Evolutionary conservation across 2,888 invertebrate genomes (phyloP), one percentile per base, ranked within the genome.

Genomic region (Conus canariensis): DNA sequence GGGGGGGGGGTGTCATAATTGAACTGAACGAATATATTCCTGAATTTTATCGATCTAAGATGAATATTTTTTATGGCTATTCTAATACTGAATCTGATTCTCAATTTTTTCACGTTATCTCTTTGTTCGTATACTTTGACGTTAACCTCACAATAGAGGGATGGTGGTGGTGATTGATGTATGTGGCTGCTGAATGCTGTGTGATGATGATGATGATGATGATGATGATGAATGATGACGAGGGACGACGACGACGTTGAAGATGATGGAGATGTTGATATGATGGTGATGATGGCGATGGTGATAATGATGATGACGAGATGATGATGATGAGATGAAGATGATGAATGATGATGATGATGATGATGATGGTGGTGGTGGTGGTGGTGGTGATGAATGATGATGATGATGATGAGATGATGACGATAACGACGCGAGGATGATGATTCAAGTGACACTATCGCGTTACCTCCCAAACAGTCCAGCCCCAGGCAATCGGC

Each of bases 261-360:
- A n/a, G 80, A 80, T 30, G 80, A 80, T 30, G 56, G 5, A 0
- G 80, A 45, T 16, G 12, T 0, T 80, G 80, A 25, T 80, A 56
- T 80, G 80, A 25, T 80, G 80, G 56, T 80, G 30, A 80, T 80
- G 30, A 80, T 80, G 80, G 30, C 12, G 80, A 80, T 80, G 80
- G 25, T 80, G 80, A 80, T 80, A 3, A 80, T 30, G 45, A 80
- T 80, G 45, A 10, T 14, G 64, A 64, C 12, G 64, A 64, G 19
- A 70, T 4, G 70, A 70, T 12, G 8, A 70, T 64, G 16, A 10
- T 14, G 64, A 64, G 16, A 10, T 14, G 64, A 64, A 60, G 14
- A 8, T 8, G 8, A 64, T 0, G 0, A 4, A 64, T 64, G 3
- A 64, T 64, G 60, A 14, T 10, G 1, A 64, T 14, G 10, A 10